Evolutionary conservation across 2,797 vertebrate species (phyloP).

Genomic region (Tapera naevia): DNA sequence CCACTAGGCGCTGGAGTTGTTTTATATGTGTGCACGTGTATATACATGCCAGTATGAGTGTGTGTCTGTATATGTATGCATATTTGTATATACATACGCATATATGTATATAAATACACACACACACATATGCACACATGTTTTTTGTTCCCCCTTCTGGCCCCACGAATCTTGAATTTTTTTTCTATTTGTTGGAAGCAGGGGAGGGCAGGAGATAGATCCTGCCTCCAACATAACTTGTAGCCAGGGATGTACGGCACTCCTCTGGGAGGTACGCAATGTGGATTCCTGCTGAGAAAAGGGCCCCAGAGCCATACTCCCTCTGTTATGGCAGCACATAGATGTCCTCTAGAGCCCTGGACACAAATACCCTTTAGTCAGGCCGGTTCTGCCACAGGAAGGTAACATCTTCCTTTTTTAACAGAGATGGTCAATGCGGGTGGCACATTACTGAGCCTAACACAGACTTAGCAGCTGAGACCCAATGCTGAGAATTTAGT

Average conservation of each 20-base stretch:
- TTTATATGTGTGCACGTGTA: background rate
- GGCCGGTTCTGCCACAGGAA: background rate
- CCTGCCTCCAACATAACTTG: background rate
- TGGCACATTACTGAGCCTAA: background rate
- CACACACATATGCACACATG: background rate
- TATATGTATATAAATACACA: background rate
- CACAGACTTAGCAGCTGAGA: background rate
- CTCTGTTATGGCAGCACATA: fast-evolving
- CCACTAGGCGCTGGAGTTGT: background rate
- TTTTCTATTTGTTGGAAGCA: background rate
- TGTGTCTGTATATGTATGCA: fast-evolving
- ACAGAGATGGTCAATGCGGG: background rate
- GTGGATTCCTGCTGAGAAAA: background rate
- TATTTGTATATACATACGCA: background rate
- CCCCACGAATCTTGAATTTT: background rate
- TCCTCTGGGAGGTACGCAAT: fast-evolving
- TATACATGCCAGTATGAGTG: too few relatives aligned
- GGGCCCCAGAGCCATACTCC: background rate
- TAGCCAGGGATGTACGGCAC: background rate
- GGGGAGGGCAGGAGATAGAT: background rate
- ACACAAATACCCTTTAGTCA: fast-evolving
- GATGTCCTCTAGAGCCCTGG: background rate
- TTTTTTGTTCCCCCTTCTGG: constrained; percentile 51
- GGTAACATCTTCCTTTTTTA: background rate
- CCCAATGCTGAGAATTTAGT: background rate